phyloP scores from a whole-genome alignment of 2,888 invertebrate genomes.

The Clivina fossor region DNA sequence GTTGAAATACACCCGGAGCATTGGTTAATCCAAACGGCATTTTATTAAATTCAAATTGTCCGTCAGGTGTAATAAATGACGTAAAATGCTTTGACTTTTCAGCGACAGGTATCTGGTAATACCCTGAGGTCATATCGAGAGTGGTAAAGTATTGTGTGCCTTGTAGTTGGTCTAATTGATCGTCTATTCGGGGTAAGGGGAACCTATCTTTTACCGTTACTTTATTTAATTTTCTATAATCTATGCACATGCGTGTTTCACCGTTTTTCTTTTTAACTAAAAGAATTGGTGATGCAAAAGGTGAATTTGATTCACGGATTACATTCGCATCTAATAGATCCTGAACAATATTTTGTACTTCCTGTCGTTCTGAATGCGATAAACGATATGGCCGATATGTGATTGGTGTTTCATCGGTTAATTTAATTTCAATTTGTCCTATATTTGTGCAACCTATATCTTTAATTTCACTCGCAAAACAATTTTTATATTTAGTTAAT shows the following conservation, averaged over 20 bases:
- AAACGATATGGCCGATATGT: neutral
- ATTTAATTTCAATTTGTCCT: neutral
- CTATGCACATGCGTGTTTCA: constrained; percentile 38
- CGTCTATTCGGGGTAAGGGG: constrained; percentile 37
- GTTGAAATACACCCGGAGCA: neutral
- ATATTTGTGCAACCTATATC: neutral
- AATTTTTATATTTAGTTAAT: neutral
- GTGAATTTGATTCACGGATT: constrained; percentile 44
- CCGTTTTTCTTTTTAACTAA: constrained; percentile 38
- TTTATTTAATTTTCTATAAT: constrained; percentile 38
- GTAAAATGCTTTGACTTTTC: neutral
- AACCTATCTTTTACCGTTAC: constrained; percentile 37
- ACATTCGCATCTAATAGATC: constrained; percentile 13
- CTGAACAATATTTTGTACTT: neutral
- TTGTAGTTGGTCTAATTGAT: constrained; percentile 34
- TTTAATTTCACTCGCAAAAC: neutral
- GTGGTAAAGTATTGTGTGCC: neutral
- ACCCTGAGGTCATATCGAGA: neutral
- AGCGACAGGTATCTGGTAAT: constrained; percentile 35
- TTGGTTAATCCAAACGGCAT: too few species aligned
- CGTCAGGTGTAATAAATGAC: neutral
- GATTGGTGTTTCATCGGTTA: too few species aligned
- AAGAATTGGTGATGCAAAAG: constrained; percentile 36
- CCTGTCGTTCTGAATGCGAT: neutral
- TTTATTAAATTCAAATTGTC: neutral